These are phyloP conservation scores for Girardinus metallicus DNA, from an alignment of 2,797 vertebrate species.

Conservation along the genomic window DNA sequence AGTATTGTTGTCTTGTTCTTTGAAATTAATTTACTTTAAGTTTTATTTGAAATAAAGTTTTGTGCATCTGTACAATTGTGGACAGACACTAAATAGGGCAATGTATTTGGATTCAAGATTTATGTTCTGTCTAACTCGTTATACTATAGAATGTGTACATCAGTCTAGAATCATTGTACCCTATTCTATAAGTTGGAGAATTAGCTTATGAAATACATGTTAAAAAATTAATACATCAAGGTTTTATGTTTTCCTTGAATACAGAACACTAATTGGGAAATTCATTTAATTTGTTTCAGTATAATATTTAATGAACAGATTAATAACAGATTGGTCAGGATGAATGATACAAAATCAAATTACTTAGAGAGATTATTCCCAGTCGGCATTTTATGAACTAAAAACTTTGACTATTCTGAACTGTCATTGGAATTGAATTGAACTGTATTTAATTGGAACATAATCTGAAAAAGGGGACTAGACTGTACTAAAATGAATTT, in stretches of 20 bases:
- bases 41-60: neutral
- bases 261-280: neutral
- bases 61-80: neutral
- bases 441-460: neutral
- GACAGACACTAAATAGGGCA: neutral
- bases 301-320: neutral
- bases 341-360: neutral
- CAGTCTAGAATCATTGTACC: neutral
- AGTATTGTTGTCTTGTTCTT: neutral
- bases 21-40: neutral
- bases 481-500: neutral
- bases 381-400: neutral
- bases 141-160: neutral
- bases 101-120: neutral
- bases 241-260: neutral
- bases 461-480: neutral
- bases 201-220: neutral
- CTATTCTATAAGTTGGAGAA: neutral
- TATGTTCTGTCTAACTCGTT: neutral
- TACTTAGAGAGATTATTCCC: neutral
- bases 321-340: neutral
- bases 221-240: neutral
- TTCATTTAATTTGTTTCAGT: neutral
- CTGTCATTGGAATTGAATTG: neutral
- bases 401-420: neutral